These are phyloP conservation scores for Carposina sasakii DNA, from an alignment of 1,140 invertebrate genomes.

Conservation along the genomic window DNA sequence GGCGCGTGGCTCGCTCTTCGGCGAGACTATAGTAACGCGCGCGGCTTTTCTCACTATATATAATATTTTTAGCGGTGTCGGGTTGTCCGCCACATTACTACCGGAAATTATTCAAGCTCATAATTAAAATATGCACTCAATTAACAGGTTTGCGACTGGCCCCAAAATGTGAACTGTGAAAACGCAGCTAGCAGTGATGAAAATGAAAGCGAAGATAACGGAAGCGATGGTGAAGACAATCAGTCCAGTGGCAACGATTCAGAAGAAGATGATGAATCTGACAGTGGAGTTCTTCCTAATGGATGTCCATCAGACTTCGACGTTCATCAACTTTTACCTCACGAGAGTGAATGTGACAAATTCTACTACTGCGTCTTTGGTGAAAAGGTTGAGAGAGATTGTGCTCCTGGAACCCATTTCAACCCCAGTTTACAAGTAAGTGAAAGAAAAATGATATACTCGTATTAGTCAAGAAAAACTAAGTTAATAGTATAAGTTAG, in stretches of 20 bases:
- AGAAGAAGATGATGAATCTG: background rate
- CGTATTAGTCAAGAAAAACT: too few species aligned
- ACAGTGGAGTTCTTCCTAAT: conserved; percentile 11
- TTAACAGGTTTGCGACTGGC: conserved; percentile 5
- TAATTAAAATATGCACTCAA: too few species aligned
- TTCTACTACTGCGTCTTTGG: conserved; percentile 22
- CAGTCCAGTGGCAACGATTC: background rate
- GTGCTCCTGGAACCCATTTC: conserved; percentile 11
- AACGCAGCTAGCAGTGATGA: background rate
- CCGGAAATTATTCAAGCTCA: too few species aligned
- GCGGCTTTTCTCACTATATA: too few species aligned
- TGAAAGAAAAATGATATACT: too few species aligned
- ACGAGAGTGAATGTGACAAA: conserved; percentile 12
- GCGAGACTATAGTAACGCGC: too few species aligned
- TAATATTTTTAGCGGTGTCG: too few species aligned
- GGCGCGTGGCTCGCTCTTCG: too few species aligned
- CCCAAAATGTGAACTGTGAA: background rate
- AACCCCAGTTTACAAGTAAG: too few species aligned
- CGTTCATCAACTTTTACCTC: conserved; percentile 12
- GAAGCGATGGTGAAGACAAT: background rate
- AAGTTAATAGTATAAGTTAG: too few species aligned
- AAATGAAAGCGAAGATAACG: background rate
- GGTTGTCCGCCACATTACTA: conserved; percentile 17
- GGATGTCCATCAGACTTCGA: conserved; percentile 20
- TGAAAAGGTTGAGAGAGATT: conserved; percentile 10